These are phyloP conservation scores for Prunella himalayana DNA, from an alignment of 2,113 vertebrate species.

Conservation along the genomic window DNA sequence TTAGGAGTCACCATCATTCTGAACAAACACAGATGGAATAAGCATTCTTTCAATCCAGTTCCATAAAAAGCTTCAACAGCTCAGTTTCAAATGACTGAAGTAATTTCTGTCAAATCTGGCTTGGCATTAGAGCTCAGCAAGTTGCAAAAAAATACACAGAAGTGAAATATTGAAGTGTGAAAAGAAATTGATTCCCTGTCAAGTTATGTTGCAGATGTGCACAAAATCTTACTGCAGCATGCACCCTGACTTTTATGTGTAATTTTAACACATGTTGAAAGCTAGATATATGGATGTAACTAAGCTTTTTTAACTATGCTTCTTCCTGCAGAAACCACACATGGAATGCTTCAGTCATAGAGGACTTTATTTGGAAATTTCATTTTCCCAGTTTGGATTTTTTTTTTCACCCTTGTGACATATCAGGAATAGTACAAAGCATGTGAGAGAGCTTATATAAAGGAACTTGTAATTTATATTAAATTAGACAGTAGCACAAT, in stretches of 20 bases:
- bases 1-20: constrained; percentile 28
- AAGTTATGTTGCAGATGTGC: constrained; percentile 41
- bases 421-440: background rate
- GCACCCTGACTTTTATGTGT: background rate
- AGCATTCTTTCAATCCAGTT: constrained; percentile 41
- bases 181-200: constrained; percentile 28
- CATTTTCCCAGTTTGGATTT: background rate
- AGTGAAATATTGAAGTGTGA: constrained; percentile 53
- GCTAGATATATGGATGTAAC: background rate
- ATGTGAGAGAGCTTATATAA: background rate
- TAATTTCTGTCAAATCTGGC: constrained; percentile 31
- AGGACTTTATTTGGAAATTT: background rate
- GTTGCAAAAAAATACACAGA: constrained; percentile 21
- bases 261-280: constrained; percentile 23
- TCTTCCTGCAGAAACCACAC: background rate
- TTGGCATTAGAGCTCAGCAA: constrained; percentile 28
- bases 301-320: background rate
- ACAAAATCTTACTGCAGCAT: constrained; percentile 9
- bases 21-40: constrained; percentile 50
- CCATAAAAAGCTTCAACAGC: constrained; percentile 52
- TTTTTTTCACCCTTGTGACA: background rate
- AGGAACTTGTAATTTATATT: background rate
- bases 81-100: constrained; percentile 43
- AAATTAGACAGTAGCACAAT: background rate
- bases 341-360: background rate